Evolutionary conservation across 2,113 vertebrate species (phyloP), one percentile per base, ranked within the genome.

Genomic region (Passer montanus): DNA sequence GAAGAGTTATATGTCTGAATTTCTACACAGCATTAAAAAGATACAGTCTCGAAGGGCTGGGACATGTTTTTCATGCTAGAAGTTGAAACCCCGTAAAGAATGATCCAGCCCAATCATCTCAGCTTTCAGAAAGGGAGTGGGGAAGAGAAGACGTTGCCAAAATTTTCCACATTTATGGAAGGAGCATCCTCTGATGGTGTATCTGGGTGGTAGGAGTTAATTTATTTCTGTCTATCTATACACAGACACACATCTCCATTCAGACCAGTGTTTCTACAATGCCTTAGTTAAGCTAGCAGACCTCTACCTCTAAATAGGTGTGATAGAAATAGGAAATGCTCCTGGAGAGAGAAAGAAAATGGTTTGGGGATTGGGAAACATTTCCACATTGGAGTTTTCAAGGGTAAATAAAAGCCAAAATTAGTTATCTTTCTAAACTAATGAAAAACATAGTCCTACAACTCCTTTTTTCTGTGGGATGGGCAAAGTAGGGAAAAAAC

Each of bases 291-390:
- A 82, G 13, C 31, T 10, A 59, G 17, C 41, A 37, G 30, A 30
- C 47, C 10, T 68, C 58, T 43, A 47, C 37, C 20, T 84, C 0
- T 0, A 80, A 80, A 73, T 6, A 64, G 41, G 21, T 6, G 30
- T 39, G 50, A 44, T 6, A 84, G 76, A 92, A 73, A 62, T 16
- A 63, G n/a, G 39, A 82, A 74, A 2, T 37, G 8, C 28, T 86
- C 28, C 41, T 27, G 28, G 17, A 60, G 4, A 59, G 5, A 41
- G 15, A 47, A 59, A 76, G 15, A 26, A 39, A 50, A 55, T 64
- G 0, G 28, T 50, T 26, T 58, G 5, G 21, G 24, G 11, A 2
- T 19, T 68, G 52, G 39, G 15, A 75, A 72, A 43, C 6, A 7
- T 85, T 67, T 87, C 50, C 7, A 4, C 26, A 15, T 7, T 41